Percentiles rank a stretch among this genome's conserved stretches.
Evolutionary conservation across 2,797 vertebrate genomes (phyloP).

Genomic region (Crocidura indochinensis): DNA sequence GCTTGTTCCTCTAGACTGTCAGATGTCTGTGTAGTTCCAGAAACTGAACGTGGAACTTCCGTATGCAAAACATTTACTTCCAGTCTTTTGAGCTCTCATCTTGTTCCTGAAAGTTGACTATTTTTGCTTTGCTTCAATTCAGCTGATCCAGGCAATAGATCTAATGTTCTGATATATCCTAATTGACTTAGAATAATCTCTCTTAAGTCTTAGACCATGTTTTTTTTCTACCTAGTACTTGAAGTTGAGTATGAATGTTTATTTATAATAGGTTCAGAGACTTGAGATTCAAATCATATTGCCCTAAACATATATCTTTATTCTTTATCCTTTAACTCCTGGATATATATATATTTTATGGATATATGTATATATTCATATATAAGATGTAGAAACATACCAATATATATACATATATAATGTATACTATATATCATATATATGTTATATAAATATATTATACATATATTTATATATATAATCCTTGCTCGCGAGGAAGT

Average conservation of each 20-base stretch:
- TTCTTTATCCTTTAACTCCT: background rate
- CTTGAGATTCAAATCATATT: background rate
- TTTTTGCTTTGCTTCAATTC: background rate
- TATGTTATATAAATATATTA: no score
- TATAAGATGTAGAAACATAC: no score
- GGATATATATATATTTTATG: no score
- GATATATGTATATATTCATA: no score
- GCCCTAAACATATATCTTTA: background rate
- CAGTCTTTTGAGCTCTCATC: no score
- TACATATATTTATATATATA: background rate
- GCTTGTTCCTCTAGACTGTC: no score
- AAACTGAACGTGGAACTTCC: no score
- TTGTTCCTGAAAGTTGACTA: background rate
- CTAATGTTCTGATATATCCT: background rate
- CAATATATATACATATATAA: background rate
- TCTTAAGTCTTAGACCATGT: background rate
- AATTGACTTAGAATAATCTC: slow-evolving; percentile 23
- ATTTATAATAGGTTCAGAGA: background rate
- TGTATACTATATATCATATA: no score
- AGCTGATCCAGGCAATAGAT: background rate
- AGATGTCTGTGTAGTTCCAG: no score
- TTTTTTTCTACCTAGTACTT: slow-evolving; percentile 6
- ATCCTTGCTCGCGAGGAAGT: background rate
- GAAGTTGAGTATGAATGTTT: background rate
- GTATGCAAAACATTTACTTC: no score